phyloP scores from a whole-genome alignment of 2,113 vertebrate species.

The Trinectes maculatus region DNA sequence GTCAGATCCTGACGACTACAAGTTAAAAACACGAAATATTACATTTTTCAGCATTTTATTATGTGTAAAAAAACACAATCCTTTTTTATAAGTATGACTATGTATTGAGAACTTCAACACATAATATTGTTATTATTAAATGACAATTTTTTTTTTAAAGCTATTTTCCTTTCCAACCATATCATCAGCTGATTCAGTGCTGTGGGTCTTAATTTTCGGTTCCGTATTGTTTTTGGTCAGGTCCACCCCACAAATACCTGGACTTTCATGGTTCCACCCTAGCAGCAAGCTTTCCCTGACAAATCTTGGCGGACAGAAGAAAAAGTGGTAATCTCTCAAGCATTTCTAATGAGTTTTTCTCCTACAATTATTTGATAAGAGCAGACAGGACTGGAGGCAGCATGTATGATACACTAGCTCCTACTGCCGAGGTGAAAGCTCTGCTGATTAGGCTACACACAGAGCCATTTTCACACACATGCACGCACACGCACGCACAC shows the following conservation, averaged over 20 bases:
- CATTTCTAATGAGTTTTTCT: constrained; percentile 88
- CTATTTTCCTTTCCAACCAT: not conserved
- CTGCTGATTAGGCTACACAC: constrained; percentile 70
- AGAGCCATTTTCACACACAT: constrained; percentile 44
- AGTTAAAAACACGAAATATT: no score
- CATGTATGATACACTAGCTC: constrained; percentile 79
- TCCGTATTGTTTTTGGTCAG: constrained; percentile 61
- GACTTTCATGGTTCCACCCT: constrained; percentile 74
- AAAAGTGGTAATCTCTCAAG: constrained; percentile 84
- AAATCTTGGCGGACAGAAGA: constrained; percentile 78
- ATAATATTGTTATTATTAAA: constrained; percentile 12
- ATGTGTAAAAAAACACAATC: no score
- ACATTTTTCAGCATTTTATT: no score
- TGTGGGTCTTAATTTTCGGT: constrained; percentile 47
- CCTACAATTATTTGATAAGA: constrained; percentile 88
- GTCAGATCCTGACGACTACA: no score
- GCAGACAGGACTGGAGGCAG: constrained; percentile 81
- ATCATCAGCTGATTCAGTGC: constrained; percentile 55
- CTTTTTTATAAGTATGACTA: not conserved
- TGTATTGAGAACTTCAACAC: not conserved
- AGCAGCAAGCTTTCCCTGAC: constrained; percentile 76
- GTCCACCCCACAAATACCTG: constrained; percentile 74
- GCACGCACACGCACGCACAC: constrained; percentile 21
- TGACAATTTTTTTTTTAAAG: not conserved
- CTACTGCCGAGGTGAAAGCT: constrained; percentile 72